A percentile compares a stretch with the other conserved stretches of the same genome.
These are phyloP conservation scores for Meteorus sp. DNA, from an alignment of 1,140 invertebrate species.

Conservation along the genomic window DNA sequence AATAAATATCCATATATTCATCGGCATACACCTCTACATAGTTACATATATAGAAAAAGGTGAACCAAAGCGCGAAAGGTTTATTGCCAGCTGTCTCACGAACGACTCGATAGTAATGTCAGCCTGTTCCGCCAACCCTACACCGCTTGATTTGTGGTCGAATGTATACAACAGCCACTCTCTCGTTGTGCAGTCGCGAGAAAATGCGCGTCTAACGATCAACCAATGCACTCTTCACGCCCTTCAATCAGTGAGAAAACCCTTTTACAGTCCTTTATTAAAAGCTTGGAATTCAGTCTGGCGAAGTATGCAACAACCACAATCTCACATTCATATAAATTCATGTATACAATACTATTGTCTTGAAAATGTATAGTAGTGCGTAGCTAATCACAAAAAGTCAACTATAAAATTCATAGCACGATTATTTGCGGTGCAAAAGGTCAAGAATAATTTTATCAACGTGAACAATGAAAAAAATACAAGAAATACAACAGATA, in stretches of 20 bases:
- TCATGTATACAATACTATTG: no score
- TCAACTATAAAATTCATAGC: conserved; percentile 5
- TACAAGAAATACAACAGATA: no score
- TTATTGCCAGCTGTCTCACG: conserved; percentile 40
- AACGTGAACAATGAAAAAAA: neutral
- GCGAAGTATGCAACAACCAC: no score
- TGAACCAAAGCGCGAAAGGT: conserved; percentile 33
- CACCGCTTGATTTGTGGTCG: conserved; percentile 47
- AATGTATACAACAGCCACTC: no score
- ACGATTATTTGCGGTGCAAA: conserved; percentile 9
- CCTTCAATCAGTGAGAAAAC: conserved; percentile 37
- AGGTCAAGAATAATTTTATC: conserved; percentile 9
- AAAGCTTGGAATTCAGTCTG: conserved; percentile 6
- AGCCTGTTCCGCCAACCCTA: no score
- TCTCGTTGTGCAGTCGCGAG: neutral
- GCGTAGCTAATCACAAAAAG: neutral
- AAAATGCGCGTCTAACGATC: conserved; percentile 38
- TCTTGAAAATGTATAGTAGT: neutral
- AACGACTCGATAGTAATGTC: conserved; percentile 39
- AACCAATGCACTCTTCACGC: conserved; percentile 47
- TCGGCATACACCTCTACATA: no score
- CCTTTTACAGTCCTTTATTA: conserved; percentile 10
- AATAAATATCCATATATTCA: no score
- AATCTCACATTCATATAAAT: no score
- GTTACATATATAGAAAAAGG: no score